Evolutionary conservation across 2,113 vertebrate species (phyloP).

Genomic region (Thomomys bottae): DNA sequence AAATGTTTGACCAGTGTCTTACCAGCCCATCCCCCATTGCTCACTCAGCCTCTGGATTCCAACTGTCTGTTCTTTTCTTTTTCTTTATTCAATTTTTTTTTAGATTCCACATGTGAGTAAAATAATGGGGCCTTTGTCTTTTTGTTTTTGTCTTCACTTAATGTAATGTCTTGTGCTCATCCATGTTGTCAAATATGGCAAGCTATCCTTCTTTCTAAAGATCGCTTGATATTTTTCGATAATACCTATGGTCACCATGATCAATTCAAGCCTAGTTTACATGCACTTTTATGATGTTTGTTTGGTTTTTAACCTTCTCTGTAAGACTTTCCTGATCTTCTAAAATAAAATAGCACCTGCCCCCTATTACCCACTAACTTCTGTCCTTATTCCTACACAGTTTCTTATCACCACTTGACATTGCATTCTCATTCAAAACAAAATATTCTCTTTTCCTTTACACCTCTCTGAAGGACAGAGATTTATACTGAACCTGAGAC

Average conservation of each 20-base stretch:
- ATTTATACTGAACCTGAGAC: not conserved
- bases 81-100: not conserved
- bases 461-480: not conserved
- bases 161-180: not conserved
- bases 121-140: not conserved
- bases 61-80: not conserved
- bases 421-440: not conserved
- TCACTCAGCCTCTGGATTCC: not conserved
- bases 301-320: not conserved
- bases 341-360: not conserved
- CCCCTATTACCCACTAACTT: not conserved
- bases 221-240: not conserved
- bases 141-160: not conserved
- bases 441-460: not conserved
- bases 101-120: not conserved
- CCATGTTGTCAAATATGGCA: not conserved
- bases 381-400: not conserved
- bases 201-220: not conserved
- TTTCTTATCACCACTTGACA: not conserved
- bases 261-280: not conserved
- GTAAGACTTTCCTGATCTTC: not conserved
- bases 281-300: not conserved
- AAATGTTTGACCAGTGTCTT: not conserved
- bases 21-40: no score
- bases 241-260: not conserved